Evolutionary conservation across 2,113 vertebrate genomes (phyloP).

Genomic region (Caracal caracal): DNA sequence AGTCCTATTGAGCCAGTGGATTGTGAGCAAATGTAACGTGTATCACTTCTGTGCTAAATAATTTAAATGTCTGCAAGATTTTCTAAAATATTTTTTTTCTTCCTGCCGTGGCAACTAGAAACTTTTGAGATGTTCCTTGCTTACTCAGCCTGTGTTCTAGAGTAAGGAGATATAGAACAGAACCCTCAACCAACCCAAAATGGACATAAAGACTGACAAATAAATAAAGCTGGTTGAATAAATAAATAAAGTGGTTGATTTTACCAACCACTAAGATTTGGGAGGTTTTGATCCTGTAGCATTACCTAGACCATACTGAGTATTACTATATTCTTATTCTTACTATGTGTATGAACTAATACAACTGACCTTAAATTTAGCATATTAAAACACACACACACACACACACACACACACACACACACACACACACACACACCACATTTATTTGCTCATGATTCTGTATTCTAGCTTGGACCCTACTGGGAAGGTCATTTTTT

Average conservation of each 20-base stretch:
- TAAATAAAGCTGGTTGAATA: not conserved
- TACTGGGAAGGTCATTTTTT: not conserved
- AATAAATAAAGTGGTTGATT: not conserved
- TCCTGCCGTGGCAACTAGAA: not conserved
- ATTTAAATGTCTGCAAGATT: not conserved
- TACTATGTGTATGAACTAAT: not conserved
- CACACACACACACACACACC: not conserved
- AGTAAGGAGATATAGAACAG: not conserved
- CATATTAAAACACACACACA: not conserved
- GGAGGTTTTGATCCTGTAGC: not conserved
- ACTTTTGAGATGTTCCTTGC: not conserved
- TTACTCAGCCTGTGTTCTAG: not conserved
- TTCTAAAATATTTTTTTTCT: not conserved
- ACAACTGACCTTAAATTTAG: not conserved
- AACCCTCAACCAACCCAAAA: not conserved
- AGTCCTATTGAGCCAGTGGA: not conserved
- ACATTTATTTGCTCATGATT: not conserved
- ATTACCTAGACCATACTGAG: not conserved
- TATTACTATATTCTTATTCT: not conserved
- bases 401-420: not conserved
- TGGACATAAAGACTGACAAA: not conserved
- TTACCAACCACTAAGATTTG: not conserved
- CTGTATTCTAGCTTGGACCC: not conserved
- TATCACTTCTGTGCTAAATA: not conserved
- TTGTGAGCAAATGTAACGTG: not conserved